Conservation (phyloP, 2,797 vertebrate species). For the Parauchenoglanis ngamensis region DNA sequence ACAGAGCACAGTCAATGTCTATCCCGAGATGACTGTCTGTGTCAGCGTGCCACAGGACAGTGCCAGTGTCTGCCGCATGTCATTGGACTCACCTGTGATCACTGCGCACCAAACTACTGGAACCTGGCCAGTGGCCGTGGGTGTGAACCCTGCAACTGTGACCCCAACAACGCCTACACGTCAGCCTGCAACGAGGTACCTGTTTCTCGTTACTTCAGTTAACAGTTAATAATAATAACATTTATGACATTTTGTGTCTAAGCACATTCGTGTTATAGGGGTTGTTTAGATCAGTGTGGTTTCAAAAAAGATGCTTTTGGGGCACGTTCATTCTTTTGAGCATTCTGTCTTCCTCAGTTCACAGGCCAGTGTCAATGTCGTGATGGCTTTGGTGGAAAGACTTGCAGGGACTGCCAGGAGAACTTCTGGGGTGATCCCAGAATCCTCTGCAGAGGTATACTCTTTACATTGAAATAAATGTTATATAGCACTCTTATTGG, state of each 20-base stretch:
- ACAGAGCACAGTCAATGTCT: slow-evolving; percentile 83
- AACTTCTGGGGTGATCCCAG: slow-evolving; percentile 92
- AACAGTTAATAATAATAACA: not conserved
- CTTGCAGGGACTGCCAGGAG: slow-evolving; percentile 90
- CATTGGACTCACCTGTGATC: slow-evolving; percentile 88
- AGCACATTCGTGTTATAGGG: not conserved
- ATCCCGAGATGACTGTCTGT: slow-evolving; percentile 82
- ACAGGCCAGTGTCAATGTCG: slow-evolving; percentile 92
- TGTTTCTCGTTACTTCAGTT: not conserved
- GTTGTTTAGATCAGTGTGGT: not conserved
- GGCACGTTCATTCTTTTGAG: not conserved
- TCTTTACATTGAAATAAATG: not conserved
- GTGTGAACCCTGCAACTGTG: slow-evolving; percentile 87
- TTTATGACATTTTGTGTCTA: not conserved
- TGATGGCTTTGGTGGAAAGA: slow-evolving; percentile 89
- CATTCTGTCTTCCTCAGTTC: slow-evolving; percentile 74
- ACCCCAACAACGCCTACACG: slow-evolving; percentile 82
- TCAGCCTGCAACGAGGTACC: slow-evolving; percentile 91
- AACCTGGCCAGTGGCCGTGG: slow-evolving; percentile 86
- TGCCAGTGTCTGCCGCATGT: slow-evolving; percentile 89
- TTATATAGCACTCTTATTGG: not conserved
- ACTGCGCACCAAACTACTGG: slow-evolving; percentile 90
- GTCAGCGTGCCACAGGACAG: slow-evolving; percentile 84
- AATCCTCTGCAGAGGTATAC: slow-evolving; percentile 86
- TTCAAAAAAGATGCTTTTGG: not conserved